A percentile compares a stretch with the other conserved stretches of the same genome.
These are phyloP conservation scores for Poecile montanus DNA, from an alignment of 2,797 vertebrate genomes.

Conservation along the genomic window DNA sequence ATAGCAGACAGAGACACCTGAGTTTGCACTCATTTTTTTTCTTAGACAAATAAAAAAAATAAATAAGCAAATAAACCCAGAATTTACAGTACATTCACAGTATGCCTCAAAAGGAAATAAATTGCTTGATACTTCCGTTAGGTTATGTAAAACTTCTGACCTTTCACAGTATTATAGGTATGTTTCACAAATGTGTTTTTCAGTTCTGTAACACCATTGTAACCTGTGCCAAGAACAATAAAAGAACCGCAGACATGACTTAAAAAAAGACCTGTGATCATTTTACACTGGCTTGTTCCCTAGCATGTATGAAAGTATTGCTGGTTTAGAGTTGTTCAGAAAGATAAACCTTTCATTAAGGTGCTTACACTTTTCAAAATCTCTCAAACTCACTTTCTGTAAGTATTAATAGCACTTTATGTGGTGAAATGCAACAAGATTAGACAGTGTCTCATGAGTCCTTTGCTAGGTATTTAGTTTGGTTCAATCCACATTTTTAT, in stretches of 20 bases:
- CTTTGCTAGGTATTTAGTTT: constrained; percentile 16
- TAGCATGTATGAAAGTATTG: neutral
- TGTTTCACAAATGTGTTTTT: constrained; percentile 16
- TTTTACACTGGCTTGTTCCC: neutral
- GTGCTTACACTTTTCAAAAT: constrained; percentile 19
- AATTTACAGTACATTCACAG: neutral
- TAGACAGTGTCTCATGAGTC: neutral
- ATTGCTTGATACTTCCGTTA: neutral
- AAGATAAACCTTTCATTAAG: constrained; percentile 37
- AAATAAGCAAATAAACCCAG: neutral
- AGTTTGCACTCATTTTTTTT: neutral
- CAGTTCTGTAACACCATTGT: neutral
- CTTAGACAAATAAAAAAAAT: neutral
- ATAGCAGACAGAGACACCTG: neutral
- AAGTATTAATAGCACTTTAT: neutral
- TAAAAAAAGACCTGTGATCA: neutral
- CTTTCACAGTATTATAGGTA: neutral
- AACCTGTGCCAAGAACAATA: neutral
- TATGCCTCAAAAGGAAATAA: neutral
- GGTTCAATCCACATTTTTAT: constrained; percentile 15
- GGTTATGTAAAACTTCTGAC: neutral
- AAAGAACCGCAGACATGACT: neutral
- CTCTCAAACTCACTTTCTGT: neutral
- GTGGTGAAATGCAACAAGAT: constrained; percentile 4
- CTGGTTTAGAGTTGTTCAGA: neutral